phyloP scores from a whole-genome alignment of 2,113 vertebrate genomes.

The Addax nasomaculatus region DNA sequence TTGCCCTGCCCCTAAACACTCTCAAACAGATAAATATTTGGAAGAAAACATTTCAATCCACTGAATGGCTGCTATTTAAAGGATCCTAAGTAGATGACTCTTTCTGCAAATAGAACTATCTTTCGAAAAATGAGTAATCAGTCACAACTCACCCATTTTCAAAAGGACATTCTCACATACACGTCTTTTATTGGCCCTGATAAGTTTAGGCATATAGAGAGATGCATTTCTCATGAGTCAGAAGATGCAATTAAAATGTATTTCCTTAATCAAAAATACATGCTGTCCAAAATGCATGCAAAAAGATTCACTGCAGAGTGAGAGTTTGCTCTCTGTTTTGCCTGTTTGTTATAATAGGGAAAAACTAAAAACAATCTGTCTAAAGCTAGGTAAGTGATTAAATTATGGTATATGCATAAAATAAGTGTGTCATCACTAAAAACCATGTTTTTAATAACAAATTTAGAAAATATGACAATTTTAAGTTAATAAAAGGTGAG shows the following conservation, averaged over 20 bases:
- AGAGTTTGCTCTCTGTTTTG: not conserved
- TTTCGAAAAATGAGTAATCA: not conserved
- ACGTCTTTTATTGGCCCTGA: not conserved
- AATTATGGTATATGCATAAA: not conserved
- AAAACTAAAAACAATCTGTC: not conserved
- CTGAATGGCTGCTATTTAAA: conserved; percentile 36
- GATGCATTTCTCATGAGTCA: not conserved
- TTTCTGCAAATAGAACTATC: not conserved
- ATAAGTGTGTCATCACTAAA: not conserved
- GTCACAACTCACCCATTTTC: not conserved
- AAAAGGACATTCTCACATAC: not conserved
- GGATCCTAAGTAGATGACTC: not conserved
- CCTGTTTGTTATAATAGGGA: not conserved
- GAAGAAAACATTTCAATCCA: conserved; percentile 38
- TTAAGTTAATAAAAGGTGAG: not conserved
- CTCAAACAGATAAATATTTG: conserved; percentile 57
- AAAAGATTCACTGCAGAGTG: not conserved
- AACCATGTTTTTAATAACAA: conserved; percentile 5
- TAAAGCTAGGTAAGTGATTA: not conserved
- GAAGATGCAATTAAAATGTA: not conserved
- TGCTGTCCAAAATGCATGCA: not conserved
- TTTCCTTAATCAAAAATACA: not conserved
- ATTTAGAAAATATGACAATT: not conserved
- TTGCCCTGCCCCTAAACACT: not conserved
- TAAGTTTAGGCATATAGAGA: not conserved